These are phyloP conservation scores for Haliclystus octoradiatus DNA, from an alignment of 30 jellyfish, hydroid and myxozoan species.

Conservation along the genomic window DNA sequence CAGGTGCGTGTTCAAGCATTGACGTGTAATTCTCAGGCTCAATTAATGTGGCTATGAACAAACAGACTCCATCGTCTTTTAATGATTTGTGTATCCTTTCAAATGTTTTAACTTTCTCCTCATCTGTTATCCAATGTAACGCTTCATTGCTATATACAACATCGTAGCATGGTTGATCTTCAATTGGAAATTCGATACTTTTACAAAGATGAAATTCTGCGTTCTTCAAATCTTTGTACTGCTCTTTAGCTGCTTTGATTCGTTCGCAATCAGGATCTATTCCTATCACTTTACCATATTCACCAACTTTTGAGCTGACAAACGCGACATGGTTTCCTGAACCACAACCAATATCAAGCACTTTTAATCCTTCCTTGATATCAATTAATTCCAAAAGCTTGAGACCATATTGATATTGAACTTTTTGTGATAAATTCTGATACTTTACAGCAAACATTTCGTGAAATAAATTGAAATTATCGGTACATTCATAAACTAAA, in stretches of 20 bases:
- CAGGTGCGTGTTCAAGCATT: no score
- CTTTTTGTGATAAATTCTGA: no score
- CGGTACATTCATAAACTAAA: no score
- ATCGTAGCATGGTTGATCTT: constrained; percentile 22
- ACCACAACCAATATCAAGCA: constrained; percentile 19
- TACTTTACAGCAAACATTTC: no score
- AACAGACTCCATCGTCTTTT: no score
- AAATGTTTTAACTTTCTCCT: constrained; percentile 29
- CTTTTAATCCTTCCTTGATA: constrained; percentile 1
- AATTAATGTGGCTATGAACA: no score
- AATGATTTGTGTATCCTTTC: constrained; percentile 16
- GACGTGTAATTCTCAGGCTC: no score
- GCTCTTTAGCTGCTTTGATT: background rate
- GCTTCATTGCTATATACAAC: constrained; percentile 26
- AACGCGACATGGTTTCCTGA: constrained; percentile 2
- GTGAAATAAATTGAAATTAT: no score
- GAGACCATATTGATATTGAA: no score
- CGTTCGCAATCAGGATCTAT: constrained; percentile 11
- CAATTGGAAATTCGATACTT: constrained; percentile 23
- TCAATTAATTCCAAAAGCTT: no score
- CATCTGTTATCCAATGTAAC: constrained; percentile 62
- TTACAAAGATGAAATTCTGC: constrained; percentile 25
- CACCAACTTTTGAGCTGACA: constrained; percentile 3
- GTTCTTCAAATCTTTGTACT: background rate
- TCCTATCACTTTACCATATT: constrained; percentile 10